Evolutionary conservation across 2,797 vertebrate genomes (phyloP).

Genomic region (Jordanella pulchra): DNA sequence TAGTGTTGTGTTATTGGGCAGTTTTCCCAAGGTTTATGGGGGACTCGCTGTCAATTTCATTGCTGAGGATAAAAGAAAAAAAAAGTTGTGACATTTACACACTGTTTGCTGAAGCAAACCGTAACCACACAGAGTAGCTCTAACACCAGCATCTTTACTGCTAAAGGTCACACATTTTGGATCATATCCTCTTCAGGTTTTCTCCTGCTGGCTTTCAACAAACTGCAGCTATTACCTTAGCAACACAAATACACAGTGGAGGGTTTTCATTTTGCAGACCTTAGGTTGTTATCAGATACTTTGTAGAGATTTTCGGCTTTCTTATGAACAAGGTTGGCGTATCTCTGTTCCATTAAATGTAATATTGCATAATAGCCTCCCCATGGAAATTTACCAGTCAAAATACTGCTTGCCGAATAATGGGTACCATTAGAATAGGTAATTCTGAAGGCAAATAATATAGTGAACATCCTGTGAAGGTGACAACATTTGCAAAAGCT

Average conservation of each 20-base stretch:
- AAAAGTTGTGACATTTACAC: constrained; percentile 32
- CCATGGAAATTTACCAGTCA: constrained; percentile 4
- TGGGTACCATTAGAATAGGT: constrained; percentile 3
- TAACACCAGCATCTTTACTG: constrained; percentile 9
- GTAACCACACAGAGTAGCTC: not conserved
- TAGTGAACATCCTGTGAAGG: constrained; percentile 11
- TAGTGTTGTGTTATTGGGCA: constrained; percentile 26
- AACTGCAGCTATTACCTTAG: constrained; percentile 17
- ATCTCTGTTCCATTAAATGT: constrained; percentile 19
- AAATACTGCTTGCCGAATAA: constrained; percentile 14
- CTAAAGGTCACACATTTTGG: constrained; percentile 32
- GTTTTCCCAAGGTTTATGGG: constrained; percentile 31
- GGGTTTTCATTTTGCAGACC: constrained; percentile 23
- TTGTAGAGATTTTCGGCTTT: constrained; percentile 13
- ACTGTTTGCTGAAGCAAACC: constrained; percentile 6
- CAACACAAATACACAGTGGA: constrained; percentile 13
- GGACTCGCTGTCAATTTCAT: constrained; percentile 19
- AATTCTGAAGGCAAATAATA: constrained; percentile 9
- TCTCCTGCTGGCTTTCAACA: constrained; percentile 12
- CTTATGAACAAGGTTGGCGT: constrained; percentile 17
- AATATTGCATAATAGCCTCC: constrained; percentile 8
- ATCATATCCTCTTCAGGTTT: constrained; percentile 15
- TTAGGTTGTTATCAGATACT: constrained; percentile 32
- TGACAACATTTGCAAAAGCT: not conserved
- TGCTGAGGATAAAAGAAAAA: constrained; percentile 1